These are phyloP conservation scores for Silvanus unidentatus DNA, from an alignment of 2,888 invertebrate genomes.

Conservation along the genomic window DNA sequence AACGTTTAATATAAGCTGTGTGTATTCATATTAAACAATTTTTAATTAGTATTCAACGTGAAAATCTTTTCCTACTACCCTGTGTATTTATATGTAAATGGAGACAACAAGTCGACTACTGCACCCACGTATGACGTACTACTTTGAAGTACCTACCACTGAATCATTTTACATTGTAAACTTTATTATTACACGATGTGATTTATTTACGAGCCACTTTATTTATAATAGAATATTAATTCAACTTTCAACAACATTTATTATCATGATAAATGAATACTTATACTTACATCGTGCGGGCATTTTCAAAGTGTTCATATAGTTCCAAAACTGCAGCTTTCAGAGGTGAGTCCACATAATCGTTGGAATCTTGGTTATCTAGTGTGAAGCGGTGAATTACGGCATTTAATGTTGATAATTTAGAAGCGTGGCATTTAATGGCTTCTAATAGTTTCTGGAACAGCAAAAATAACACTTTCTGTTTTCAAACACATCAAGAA, in stretches of 20 bases:
- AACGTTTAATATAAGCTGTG: constrained; percentile 14
- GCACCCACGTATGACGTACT: constrained; percentile 39
- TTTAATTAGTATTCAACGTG: constrained; percentile 30
- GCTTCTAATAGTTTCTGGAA: constrained; percentile 51
- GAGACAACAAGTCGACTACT: constrained; percentile 39
- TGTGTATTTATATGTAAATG: constrained; percentile 16
- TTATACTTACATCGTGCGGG: constrained; percentile 58
- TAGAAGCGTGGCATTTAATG: constrained; percentile 53
- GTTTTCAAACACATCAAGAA: too few relatives aligned
- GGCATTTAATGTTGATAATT: constrained; percentile 54
- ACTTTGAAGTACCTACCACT: constrained; percentile 31
- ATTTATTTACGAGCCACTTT: too few relatives aligned
- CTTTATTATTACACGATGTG: too few relatives aligned
- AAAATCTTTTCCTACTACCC: constrained; percentile 20
- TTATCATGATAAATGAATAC: not conserved
- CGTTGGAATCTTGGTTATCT: constrained; percentile 44
- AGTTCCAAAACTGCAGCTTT: constrained; percentile 62
- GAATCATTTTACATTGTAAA: constrained; percentile 28
- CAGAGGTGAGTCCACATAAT: constrained; percentile 47
- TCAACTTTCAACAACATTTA: too few relatives aligned
- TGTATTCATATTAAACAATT: constrained; percentile 22
- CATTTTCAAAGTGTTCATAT: constrained; percentile 64
- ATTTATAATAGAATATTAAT: too few relatives aligned
- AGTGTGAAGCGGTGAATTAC: constrained; percentile 54
- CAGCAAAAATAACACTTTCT: not conserved